A percentile compares a stretch with the other conserved stretches of the same genome.
phyloP scores from a whole-genome alignment of 2,888 invertebrate genomes.

The Rhagium mordax region DNA sequence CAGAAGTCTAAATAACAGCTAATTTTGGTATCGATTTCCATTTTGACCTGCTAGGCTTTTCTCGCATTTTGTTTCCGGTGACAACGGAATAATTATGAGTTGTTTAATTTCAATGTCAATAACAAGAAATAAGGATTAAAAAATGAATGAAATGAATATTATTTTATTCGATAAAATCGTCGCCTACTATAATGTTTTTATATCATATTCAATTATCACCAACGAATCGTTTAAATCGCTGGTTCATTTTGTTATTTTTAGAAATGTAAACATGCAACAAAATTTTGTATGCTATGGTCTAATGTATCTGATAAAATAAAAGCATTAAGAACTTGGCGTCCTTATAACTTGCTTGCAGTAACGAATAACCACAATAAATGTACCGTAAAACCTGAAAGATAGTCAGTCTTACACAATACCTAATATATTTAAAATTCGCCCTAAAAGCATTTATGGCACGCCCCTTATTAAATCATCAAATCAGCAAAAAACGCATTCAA shows the following conservation, averaged over 20 bases:
- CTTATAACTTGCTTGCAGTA: neutral
- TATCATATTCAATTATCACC: too few species aligned
- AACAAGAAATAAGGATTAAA: too few species aligned
- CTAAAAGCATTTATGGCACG: constrained; percentile 4
- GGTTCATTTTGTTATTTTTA: too few species aligned
- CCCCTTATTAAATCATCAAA: constrained; percentile 49
- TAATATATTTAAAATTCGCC: constrained; percentile 28
- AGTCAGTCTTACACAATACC: constrained; percentile 7
- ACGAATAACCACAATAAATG: constrained; percentile 22
- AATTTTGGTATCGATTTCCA: constrained; percentile 29
- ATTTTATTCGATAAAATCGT: too few species aligned
- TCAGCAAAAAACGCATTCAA: constrained; percentile 41
- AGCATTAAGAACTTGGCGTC: neutral
- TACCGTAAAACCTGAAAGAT: neutral
- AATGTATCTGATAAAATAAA: neutral
- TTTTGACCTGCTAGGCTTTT: neutral
- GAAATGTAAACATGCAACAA: too few species aligned
- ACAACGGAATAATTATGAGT: too few species aligned
- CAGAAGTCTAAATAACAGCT: constrained; percentile 11
- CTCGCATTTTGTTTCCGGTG: constrained; percentile 19
- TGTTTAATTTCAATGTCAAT: too few species aligned
- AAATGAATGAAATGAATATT: too few species aligned
- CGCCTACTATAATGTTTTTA: too few species aligned
- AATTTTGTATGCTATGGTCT: too few species aligned
- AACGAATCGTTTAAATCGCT: too few species aligned